These are phyloP conservation scores for Gymnoscopelus microlampas DNA, from an alignment of 2,797 vertebrate species.

Conservation along the genomic window DNA sequence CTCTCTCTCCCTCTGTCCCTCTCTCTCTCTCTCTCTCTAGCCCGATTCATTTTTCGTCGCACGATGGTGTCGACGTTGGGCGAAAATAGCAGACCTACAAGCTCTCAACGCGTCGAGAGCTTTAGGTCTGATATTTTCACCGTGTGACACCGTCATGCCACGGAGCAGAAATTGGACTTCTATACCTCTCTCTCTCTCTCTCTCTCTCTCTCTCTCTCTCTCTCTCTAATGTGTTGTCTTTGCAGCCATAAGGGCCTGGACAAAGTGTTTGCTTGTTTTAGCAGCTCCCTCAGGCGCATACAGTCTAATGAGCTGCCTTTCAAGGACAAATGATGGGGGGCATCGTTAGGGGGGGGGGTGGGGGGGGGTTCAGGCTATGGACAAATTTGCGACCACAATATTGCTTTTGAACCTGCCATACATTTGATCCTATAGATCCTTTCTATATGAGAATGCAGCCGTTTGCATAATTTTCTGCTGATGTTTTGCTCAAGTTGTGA, in stretches of 20 bases:
- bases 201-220: slow-evolving; percentile 28
- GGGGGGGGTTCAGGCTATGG: background rate
- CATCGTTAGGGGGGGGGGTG: slow-evolving; percentile 13
- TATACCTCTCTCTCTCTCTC: slow-evolving; percentile 2
- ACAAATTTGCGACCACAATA: slow-evolving; percentile 20
- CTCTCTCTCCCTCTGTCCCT: slow-evolving; percentile 22
- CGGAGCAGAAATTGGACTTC: too few relatives aligned
- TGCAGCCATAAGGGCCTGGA: slow-evolving; percentile 57
- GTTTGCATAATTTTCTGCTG: background rate
- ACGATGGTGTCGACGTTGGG: too few relatives aligned
- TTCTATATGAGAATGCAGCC: background rate
- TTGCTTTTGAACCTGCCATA: slow-evolving; percentile 38
- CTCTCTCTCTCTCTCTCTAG: slow-evolving; percentile 12
- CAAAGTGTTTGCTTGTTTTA: slow-evolving; percentile 75
- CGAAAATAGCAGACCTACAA: too few relatives aligned
- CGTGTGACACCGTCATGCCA: too few relatives aligned
- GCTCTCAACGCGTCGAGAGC: too few relatives aligned
- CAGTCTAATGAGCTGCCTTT: slow-evolving; percentile 72
- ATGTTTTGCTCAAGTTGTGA: too few relatives aligned
- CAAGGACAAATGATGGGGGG: slow-evolving; percentile 59
- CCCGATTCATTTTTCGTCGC: too few relatives aligned
- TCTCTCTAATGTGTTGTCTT: slow-evolving; percentile 65
- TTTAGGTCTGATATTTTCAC: background rate
- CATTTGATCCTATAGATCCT: slow-evolving; percentile 3
- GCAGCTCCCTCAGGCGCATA: slow-evolving; percentile 56